Conservation (phyloP, 2,797 vertebrate species). For the Poeciliopsis paucimaculata region DNA sequence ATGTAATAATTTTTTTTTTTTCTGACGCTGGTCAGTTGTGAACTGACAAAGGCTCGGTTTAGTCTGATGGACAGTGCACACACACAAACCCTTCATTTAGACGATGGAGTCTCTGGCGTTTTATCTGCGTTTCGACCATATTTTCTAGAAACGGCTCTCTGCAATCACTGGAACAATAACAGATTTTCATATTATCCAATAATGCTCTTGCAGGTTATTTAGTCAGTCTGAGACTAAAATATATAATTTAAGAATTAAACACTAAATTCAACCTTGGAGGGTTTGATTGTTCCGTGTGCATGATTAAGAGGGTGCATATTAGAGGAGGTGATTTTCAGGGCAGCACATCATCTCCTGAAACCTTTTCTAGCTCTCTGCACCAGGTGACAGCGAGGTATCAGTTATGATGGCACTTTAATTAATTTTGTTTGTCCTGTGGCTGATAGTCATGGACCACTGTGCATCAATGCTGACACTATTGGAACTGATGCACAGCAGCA, state of each 20-base stretch:
- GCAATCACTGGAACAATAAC: constrained; percentile 8
- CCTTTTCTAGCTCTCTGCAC: constrained; percentile 79
- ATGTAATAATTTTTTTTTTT: constrained; percentile 49
- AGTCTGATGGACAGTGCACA: constrained; percentile 58
- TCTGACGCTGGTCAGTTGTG: constrained; percentile 48
- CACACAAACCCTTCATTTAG: constrained; percentile 25
- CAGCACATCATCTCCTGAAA: constrained; percentile 71
- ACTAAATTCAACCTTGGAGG: constrained; percentile 28
- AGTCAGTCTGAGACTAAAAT: background rate
- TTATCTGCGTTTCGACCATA: constrained; percentile 4
- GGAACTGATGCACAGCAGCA: constrained; percentile 55
- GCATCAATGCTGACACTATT: constrained; percentile 69
- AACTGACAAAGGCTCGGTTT: constrained; percentile 51
- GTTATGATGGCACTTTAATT: constrained; percentile 83
- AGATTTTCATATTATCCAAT: background rate
- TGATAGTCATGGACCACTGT: constrained; percentile 80
- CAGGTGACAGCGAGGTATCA: constrained; percentile 82
- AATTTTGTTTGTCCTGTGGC: constrained; percentile 85
- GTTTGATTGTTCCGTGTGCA: constrained; percentile 24
- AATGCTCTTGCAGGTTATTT: background rate
- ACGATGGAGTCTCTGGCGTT: constrained; percentile 13
- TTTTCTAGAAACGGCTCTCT: constrained; percentile 5
- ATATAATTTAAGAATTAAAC: constrained; percentile 13
- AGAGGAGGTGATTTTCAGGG: constrained; percentile 59
- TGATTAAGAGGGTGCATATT: constrained; percentile 56